A percentile compares a stretch with the other conserved stretches of the same genome.
Conservation (phyloP, 1,140 invertebrate genomes). For the Zaprionus capensis region DNA sequence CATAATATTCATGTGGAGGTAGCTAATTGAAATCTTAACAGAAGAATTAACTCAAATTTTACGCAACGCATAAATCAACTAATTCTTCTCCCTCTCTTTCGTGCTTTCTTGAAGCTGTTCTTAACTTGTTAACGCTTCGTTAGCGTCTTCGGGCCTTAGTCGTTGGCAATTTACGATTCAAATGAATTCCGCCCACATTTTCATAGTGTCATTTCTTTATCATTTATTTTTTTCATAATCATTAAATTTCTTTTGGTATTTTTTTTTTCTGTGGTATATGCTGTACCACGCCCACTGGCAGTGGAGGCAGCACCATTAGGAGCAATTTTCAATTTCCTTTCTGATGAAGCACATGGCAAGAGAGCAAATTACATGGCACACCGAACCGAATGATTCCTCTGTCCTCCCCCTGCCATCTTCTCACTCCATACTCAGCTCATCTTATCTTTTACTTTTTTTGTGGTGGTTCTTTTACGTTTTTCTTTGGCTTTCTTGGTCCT, state of each 20-base stretch:
- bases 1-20: background rate
- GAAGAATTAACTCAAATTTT: constrained; percentile 55
- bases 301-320: constrained; percentile 58
- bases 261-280: constrained; percentile 21
- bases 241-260: constrained; percentile 55
- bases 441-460: constrained; percentile 23
- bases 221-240: constrained; percentile 70
- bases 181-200: constrained; percentile 79
- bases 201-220: constrained; percentile 64
- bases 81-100: background rate
- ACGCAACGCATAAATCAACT: constrained; percentile 58
- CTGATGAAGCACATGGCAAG: constrained; percentile 84
- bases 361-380: constrained; percentile 83
- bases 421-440: constrained; percentile 17
- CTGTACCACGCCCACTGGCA: constrained; percentile 59
- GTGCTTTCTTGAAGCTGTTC: background rate
- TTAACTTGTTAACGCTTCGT: constrained; percentile 61
- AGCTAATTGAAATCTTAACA: constrained; percentile 50
- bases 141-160: constrained; percentile 46
- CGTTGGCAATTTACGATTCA: constrained; percentile 61
- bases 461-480: constrained; percentile 6
- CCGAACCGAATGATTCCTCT: constrained; percentile 50
- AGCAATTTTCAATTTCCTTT: constrained; percentile 84
- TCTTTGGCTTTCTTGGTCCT: constrained; percentile 35
- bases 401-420: constrained; percentile 40